phyloP scores from a whole-genome alignment of 2,113 vertebrate genomes.

The Nipponia nippon region DNA sequence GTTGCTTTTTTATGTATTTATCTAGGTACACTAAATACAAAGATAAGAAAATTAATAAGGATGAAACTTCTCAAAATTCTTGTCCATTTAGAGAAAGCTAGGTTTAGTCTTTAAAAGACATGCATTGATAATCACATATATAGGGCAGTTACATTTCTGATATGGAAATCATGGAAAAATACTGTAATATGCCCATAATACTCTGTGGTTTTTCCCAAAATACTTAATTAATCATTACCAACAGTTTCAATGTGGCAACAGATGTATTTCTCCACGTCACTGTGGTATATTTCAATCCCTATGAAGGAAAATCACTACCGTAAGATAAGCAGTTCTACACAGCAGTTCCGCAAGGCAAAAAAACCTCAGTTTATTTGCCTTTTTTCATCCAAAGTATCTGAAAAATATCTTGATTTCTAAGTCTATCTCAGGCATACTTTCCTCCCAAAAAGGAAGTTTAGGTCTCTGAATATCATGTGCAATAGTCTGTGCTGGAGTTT shows the following conservation, averaged over 20 bases:
- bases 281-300: not conserved
- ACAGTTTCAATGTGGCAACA: constrained; percentile 33
- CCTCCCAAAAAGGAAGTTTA: not conserved
- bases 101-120: not conserved
- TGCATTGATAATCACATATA: not conserved
- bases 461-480: not conserved
- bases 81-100: not conserved
- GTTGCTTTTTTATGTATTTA: not conserved
- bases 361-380: not conserved
- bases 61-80: not conserved
- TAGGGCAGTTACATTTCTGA: not conserved
- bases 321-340: not conserved
- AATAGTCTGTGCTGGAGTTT: not conserved
- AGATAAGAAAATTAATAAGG: not conserved
- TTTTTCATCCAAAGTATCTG: not conserved
- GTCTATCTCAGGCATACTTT: not conserved
- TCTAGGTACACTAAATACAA: not conserved
- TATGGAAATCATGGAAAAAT: not conserved
- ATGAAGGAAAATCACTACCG: not conserved
- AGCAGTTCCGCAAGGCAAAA: not conserved
- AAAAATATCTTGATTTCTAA: not conserved
- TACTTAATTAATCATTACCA: not conserved
- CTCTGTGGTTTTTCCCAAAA: not conserved
- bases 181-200: not conserved
- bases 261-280: not conserved